Evolutionary conservation across 2,113 vertebrate species (phyloP).

Genomic region (Benthochromis sp.): DNA sequence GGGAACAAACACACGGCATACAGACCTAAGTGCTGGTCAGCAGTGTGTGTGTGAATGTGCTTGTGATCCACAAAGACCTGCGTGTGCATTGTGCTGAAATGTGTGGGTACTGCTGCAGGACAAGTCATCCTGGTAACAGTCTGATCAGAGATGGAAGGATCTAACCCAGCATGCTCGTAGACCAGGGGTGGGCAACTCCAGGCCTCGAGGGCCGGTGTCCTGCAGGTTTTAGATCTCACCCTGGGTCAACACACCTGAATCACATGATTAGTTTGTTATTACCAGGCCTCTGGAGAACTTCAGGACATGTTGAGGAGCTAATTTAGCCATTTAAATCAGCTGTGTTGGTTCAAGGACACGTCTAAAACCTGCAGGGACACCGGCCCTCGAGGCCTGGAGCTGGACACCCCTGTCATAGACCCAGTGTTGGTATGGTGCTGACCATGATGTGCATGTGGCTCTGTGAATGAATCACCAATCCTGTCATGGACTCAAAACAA

Average conservation of each 20-base stretch:
- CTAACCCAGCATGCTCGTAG: background rate
- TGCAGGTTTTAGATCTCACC: background rate
- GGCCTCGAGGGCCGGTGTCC: accelerated
- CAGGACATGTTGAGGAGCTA: accelerated
- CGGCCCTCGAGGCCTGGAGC: background rate
- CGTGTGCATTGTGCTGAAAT: background rate
- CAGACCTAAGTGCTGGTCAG: accelerated
- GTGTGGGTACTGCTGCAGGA: background rate
- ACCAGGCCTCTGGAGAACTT: background rate
- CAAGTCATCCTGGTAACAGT: background rate
- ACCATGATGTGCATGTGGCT: background rate
- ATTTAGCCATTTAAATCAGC: accelerated
- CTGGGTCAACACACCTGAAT: accelerated
- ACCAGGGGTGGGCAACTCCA: background rate
- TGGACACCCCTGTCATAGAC: accelerated
- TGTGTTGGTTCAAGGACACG: accelerated
- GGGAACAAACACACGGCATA: accelerated
- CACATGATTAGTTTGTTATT: accelerated
- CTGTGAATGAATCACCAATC: background rate
- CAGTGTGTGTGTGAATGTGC: background rate
- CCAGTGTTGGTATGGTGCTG: background rate
- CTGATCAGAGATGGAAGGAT: accelerated
- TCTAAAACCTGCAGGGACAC: background rate
- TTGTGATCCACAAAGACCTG: background rate
- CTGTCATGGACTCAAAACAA: background rate